These are phyloP conservation scores for Drosophila tani DNA, from an alignment of 1,140 invertebrate genomes.

Conservation along the genomic window DNA sequence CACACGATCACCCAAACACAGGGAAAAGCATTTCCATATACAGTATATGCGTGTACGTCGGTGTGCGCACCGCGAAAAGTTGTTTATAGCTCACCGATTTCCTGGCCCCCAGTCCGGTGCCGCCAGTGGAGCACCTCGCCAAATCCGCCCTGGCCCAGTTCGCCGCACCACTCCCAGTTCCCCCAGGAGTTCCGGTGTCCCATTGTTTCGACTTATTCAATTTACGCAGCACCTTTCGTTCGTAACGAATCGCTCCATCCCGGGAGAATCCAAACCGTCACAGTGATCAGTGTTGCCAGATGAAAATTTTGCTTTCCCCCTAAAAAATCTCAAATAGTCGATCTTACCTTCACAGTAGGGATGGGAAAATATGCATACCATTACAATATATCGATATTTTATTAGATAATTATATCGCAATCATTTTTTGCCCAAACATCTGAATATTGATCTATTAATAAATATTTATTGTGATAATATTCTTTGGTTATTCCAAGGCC, in stretches of 20 bases:
- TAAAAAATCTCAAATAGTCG: too few species aligned
- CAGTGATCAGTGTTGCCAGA: too few species aligned
- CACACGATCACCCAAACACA: conserved; percentile 10
- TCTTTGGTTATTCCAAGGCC: too few species aligned
- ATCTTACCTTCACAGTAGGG: not conserved
- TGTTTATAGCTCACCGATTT: conserved; percentile 64
- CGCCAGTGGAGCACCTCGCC: conserved; percentile 66
- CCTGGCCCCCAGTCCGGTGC: conserved; percentile 40
- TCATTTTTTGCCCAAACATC: too few species aligned
- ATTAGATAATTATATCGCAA: too few species aligned
- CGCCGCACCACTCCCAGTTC: conserved; percentile 38
- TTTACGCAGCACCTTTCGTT: not conserved
- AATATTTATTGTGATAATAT: too few species aligned
- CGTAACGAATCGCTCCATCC: conserved; percentile 13
- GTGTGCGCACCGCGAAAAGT: conserved; percentile 7
- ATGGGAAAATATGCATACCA: not conserved
- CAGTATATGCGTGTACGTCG: conserved; percentile 3
- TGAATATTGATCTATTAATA: too few species aligned
- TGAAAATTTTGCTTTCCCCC: too few species aligned
- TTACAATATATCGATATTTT: too few species aligned
- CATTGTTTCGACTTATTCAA: not conserved
- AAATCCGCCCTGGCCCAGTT: conserved; percentile 68
- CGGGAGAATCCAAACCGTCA: conserved; percentile 16
- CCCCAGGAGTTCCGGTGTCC: not conserved
- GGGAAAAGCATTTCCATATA: conserved; percentile 20